Conservation (phyloP, 2,797 vertebrate species). For the Sebastes nivosus region DNA sequence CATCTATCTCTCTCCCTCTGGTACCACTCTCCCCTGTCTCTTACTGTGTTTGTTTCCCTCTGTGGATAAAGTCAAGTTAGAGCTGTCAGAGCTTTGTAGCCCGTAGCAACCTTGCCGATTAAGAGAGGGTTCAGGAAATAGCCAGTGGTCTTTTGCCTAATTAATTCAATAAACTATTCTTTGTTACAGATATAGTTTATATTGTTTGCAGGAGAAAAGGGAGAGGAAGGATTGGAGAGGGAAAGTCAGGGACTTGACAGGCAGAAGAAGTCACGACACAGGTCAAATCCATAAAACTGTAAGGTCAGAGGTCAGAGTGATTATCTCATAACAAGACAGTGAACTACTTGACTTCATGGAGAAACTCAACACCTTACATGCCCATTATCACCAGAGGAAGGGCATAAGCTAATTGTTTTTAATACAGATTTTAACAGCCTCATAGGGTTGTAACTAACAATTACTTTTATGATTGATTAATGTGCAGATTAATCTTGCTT, state of each 20-base stretch:
- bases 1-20: slow-evolving; percentile 22
- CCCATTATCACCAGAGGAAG: neutral
- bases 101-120: slow-evolving; percentile 27
- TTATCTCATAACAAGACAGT: neutral
- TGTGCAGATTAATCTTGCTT: neutral
- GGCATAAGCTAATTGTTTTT: neutral
- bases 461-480: neutral
- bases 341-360: neutral
- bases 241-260: neutral
- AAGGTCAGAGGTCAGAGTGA: neutral
- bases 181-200: neutral
- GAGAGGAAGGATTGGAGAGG: neutral
- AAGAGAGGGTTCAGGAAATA: slow-evolving; percentile 28
- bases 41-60: slow-evolving; percentile 41
- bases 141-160: neutral
- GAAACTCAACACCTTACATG: neutral
- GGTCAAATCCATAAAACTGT: slow-evolving; percentile 5
- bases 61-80: slow-evolving; percentile 55
- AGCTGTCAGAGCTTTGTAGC: slow-evolving; percentile 41
- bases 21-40: slow-evolving; percentile 67
- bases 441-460: neutral
- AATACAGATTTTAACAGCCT: neutral
- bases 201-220: neutral
- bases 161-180: slow-evolving; percentile 2
- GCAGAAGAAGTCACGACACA: neutral